These are phyloP conservation scores for Serrognathus titanus DNA, from an alignment of 2,888 invertebrate species.

Conservation along the genomic window DNA sequence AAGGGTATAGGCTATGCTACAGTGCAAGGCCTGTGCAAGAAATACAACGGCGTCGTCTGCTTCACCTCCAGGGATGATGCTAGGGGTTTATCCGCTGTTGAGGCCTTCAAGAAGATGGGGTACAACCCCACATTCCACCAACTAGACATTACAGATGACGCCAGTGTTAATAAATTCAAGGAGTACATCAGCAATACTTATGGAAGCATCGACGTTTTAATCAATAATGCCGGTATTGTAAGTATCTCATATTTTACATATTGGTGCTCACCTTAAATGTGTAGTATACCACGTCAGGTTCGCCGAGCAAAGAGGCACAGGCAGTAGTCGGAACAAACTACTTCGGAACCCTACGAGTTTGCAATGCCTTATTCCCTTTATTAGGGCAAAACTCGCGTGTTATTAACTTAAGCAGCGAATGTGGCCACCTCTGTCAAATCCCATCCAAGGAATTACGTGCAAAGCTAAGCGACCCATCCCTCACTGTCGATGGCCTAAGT, in stretches of 20 bases:
- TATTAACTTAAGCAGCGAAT: slow-evolving; percentile 69
- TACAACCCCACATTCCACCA: slow-evolving; percentile 61
- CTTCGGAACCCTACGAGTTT: slow-evolving; percentile 61
- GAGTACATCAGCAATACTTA: slow-evolving; percentile 42
- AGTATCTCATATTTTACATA: not conserved
- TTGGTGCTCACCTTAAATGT: slow-evolving; percentile 6
- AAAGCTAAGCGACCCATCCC: slow-evolving; percentile 53
- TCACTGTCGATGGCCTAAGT: slow-evolving; percentile 60
- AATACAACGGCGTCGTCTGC: slow-evolving; percentile 66
- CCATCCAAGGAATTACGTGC: slow-evolving; percentile 55
- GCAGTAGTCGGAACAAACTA: slow-evolving; percentile 68
- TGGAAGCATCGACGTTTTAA: not conserved
- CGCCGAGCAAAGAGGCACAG: slow-evolving; percentile 65
- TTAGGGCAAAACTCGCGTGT: slow-evolving; percentile 67
- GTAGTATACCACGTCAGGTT: slow-evolving; percentile 54
- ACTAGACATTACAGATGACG: slow-evolving; percentile 62
- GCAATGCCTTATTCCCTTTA: slow-evolving; percentile 69
- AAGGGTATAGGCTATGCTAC: slow-evolving; percentile 69
- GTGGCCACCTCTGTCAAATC: slow-evolving; percentile 60
- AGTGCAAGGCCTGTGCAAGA: slow-evolving; percentile 63
- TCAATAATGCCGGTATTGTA: not conserved
- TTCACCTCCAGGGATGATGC: slow-evolving; percentile 62
- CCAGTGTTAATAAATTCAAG: slow-evolving; percentile 58
- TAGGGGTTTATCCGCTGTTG: slow-evolving; percentile 59
- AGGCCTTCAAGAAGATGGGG: slow-evolving; percentile 55